A percentile compares a stretch with the other conserved stretches of the same genome.
These are phyloP conservation scores for Zophobas atratus DNA, from an alignment of 1,140 invertebrate species.

Conservation along the genomic window DNA sequence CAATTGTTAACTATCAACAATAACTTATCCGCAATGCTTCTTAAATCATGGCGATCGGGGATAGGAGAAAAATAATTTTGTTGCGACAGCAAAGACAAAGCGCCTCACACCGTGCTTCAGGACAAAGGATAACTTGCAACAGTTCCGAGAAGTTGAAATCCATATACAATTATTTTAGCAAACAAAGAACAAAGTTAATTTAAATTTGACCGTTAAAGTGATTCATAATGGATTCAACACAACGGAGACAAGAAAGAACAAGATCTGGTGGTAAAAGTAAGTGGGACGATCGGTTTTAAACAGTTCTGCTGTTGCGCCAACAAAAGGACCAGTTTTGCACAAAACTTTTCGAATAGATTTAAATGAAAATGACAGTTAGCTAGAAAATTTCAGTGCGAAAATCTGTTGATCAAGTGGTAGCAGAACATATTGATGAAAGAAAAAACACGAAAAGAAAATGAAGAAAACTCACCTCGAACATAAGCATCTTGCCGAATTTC, in stretches of 20 bases:
- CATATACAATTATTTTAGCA: conserved; percentile 18
- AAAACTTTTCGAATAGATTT: conserved; percentile 3
- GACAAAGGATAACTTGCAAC: neutral
- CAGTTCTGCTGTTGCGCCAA: neutral
- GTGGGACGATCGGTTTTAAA: conserved; percentile 39
- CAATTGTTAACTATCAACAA: conserved; percentile 21
- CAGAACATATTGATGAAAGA: neutral
- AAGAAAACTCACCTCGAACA: conserved; percentile 43
- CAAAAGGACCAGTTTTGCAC: conserved; percentile 5
- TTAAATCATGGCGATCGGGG: neutral
- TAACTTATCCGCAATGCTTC: neutral
- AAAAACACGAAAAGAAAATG: neutral
- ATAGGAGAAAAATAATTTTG: conserved; percentile 1
- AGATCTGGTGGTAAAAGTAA: conserved; percentile 21
- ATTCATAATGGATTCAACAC: conserved; percentile 36
- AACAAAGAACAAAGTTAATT: conserved; percentile 40
- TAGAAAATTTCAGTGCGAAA: neutral
- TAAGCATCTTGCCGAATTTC: conserved; percentile 27
- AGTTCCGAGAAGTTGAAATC: conserved; percentile 10
- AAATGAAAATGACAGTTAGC: neutral
- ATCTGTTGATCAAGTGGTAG: neutral
- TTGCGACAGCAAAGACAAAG: neutral
- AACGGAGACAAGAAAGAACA: conserved; percentile 38
- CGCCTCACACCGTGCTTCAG: neutral
- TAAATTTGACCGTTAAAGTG: conserved; percentile 40